These are phyloP conservation scores for Hoplias malabaricus DNA, from an alignment of 2,113 vertebrate genomes.

Conservation along the genomic window DNA sequence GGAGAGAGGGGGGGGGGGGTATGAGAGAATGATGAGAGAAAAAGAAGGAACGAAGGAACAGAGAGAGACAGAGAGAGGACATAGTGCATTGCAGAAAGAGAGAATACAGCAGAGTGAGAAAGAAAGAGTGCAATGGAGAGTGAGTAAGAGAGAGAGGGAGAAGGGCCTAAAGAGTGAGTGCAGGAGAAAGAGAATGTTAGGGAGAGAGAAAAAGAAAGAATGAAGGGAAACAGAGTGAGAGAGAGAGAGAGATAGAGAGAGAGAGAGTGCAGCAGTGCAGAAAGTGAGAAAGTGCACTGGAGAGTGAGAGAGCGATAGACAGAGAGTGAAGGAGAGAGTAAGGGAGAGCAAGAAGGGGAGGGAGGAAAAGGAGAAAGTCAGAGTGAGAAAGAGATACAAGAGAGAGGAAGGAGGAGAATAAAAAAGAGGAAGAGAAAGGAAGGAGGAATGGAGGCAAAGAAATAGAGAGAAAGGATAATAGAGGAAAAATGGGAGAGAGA, in stretches of 20 bases:
- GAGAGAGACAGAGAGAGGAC: not conserved
- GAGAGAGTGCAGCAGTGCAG: no score
- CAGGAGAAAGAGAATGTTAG: no score
- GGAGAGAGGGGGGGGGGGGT: not conserved
- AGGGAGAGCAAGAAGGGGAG: not conserved
- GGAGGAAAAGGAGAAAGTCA: not conserved
- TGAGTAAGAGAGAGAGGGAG: not conserved
- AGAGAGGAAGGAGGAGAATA: not conserved
- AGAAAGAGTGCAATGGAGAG: not conserved
- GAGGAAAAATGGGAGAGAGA: not conserved
- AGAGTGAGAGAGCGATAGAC: no score
- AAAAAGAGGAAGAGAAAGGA: not conserved
- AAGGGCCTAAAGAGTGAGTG: not conserved
- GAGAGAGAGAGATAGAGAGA: not conserved
- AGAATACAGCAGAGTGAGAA: not conserved
- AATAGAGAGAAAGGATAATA: not conserved
- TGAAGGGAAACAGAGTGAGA: not conserved
- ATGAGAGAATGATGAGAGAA: not conserved
- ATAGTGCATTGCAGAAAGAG: no score
- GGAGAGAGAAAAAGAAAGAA: not conserved
- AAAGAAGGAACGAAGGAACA: not conserved
- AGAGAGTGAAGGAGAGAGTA: not conserved
- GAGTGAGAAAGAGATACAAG: not conserved
- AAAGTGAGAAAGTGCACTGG: no score
- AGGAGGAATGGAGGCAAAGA: not conserved